Percentiles rank a stretch among this genome's conserved stretches.
These are phyloP conservation scores for Ashinkailepas kermadecensis DNA, from an alignment of 2,888 invertebrate genomes.

Conservation along the genomic window DNA sequence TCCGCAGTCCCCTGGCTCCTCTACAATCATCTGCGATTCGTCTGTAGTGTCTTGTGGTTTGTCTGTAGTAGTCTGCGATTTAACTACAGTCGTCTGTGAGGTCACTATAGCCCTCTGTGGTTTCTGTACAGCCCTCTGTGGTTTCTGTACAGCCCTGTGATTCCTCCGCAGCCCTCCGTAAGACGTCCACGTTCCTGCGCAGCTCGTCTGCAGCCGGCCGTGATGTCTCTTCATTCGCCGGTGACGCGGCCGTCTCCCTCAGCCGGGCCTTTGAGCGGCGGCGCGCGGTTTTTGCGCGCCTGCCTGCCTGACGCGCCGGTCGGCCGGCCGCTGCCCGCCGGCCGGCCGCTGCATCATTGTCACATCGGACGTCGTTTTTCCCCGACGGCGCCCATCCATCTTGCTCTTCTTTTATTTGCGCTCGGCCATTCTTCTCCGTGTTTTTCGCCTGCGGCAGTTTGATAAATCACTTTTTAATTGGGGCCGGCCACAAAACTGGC, in stretches of 20 bases:
- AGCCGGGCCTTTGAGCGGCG: not conserved
- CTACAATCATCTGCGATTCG: too few relatives aligned
- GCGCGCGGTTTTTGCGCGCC: not conserved
- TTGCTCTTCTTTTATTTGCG: conserved; percentile 20
- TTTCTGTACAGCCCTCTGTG: too few relatives aligned
- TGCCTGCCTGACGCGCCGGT: not conserved
- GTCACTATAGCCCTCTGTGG: too few relatives aligned
- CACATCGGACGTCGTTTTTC: not conserved
- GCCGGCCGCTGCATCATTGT: not conserved
- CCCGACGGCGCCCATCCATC: not conserved
- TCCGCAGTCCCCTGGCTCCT: too few relatives aligned
- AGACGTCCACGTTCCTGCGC: too few relatives aligned
- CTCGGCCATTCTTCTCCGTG: not conserved
- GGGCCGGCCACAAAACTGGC: not conserved
- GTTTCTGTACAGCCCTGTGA: too few relatives aligned
- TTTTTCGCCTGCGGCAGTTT: not conserved
- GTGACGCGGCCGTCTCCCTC: not conserved
- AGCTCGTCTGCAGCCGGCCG: too few relatives aligned
- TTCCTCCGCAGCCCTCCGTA: too few relatives aligned
- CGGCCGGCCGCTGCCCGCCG: not conserved
- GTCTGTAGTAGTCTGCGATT: too few relatives aligned
- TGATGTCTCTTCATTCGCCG: not conserved
- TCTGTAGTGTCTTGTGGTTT: too few relatives aligned
- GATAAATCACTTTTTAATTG: conserved; percentile 15
- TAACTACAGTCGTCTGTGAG: too few relatives aligned